Evolutionary conservation across 1,140 invertebrate species (phyloP).

Genomic region (Ylistrum balloti): DNA sequence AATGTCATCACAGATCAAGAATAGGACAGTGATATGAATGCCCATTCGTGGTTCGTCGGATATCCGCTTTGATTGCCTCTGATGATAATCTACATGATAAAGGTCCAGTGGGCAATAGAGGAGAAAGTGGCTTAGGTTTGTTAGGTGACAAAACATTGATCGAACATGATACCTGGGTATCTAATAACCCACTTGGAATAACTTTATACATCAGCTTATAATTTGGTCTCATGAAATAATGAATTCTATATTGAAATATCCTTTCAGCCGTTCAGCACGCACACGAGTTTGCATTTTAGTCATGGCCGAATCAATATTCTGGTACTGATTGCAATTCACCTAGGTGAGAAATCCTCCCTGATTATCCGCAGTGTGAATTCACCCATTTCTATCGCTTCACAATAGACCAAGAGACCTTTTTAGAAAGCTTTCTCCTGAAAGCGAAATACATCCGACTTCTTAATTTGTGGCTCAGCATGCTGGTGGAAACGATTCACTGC

Average conservation of each 20-base stretch:
- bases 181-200: constrained; percentile 27
- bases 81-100: constrained; percentile 29
- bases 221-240: constrained; percentile 21
- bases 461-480: constrained; percentile 24
- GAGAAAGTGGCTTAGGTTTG: neutral
- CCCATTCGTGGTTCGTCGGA: neutral
- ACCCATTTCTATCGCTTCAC: constrained; percentile 11
- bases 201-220: constrained; percentile 20
- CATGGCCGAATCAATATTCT: neutral
- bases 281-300: constrained; percentile 14
- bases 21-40: neutral
- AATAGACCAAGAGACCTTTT: constrained; percentile 7
- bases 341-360: neutral
- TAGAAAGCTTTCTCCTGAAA: constrained; percentile 10
- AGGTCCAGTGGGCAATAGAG: neutral
- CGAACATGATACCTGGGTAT: neutral
- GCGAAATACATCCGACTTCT: neutral
- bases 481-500: neutral
- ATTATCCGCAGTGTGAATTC: constrained; percentile 21
- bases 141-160: constrained; percentile 10
- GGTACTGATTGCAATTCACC: constrained; percentile 15
- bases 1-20: neutral
- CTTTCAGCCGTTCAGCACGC: constrained; percentile 2
- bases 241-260: constrained; percentile 40
- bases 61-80: neutral